Evolutionary conservation across 2,113 vertebrate genomes (phyloP).

Genomic region (Pseudopodoces humilis): DNA sequence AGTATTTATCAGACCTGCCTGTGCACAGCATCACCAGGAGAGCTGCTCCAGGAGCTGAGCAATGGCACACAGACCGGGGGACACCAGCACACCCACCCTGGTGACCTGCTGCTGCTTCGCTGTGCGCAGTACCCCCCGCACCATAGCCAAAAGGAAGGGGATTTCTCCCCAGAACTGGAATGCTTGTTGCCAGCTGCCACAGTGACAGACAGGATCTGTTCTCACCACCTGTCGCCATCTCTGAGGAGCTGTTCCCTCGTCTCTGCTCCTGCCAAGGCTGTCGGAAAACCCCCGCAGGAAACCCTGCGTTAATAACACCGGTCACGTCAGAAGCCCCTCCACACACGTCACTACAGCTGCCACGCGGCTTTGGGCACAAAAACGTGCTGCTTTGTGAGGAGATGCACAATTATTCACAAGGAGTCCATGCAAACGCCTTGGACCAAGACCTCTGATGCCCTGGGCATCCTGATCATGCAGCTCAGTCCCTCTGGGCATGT

Average conservation of each 20-base stretch:
- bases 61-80: neutral
- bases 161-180: neutral
- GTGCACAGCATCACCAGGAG: neutral
- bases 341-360: neutral
- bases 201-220: neutral
- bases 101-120: accelerated
- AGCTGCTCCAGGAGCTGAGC: neutral
- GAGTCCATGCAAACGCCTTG: neutral
- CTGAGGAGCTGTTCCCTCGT: neutral
- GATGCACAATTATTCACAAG: neutral
- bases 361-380: accelerated
- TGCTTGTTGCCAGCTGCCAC: neutral
- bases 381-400: neutral
- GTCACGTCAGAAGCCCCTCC: neutral
- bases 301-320: neutral
- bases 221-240: neutral
- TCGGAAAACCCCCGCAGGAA: neutral
- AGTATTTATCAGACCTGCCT: neutral
- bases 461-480: accelerated
- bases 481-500: neutral
- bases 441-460: neutral
- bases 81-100: neutral
- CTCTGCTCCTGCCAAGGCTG: neutral
- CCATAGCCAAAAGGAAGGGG: neutral
- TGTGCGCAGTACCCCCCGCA: neutral